Evolutionary conservation across 2,797 vertebrate genomes (phyloP), one percentile per base, ranked within the genome.

Genomic region (Pagetopsis macropterus): DNA sequence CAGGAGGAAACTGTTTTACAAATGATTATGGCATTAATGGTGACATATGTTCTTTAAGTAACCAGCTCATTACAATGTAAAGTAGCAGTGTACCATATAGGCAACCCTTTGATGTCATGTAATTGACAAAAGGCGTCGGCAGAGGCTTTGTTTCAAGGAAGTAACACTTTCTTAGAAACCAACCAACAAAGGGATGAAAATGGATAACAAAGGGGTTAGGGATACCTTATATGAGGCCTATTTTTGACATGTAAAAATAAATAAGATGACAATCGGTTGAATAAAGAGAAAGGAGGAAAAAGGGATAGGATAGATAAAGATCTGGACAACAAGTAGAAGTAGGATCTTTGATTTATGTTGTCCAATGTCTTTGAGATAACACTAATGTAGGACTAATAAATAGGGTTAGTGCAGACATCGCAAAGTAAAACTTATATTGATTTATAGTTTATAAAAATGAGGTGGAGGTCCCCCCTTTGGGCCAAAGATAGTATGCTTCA

Each of bases 21-120:
- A 73, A 70, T 15, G 58, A 33, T 72, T 45, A 23, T 2, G 63
- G 41, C 54, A 46, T 58, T 49, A 63, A 41, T 46, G 45, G 56
- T 19, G 59, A 70, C 49, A 44, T 17, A 27, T 78, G 68, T 60
- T 72, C 12, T 73, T 51, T 15, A 63, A 19, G 44, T 43, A 48
- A 41, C 33, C 55, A 13, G 21, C 58, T 72, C 8, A 65, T 63
- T 68, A 37, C 17, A 3, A 59, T 55, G 41, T 31, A 45, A 59
- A 66, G 21, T 43, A 54, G 49, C 33, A 46, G 58, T 37, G 63
- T 37, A 41, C 5, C 9, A 15, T 49, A 65, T 65, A n/a, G 60
- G 52, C 57, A n/a, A 9, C 9, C 0, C 9, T 5, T 44, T 27
- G 27, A 27, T 27, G 27, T 27, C 58, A 65, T 66, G 65, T 66